Evolutionary conservation across 2,797 vertebrate genomes (phyloP), one percentile per base, ranked within the genome.

Genomic region (Toxotes lorentzi): DNA sequence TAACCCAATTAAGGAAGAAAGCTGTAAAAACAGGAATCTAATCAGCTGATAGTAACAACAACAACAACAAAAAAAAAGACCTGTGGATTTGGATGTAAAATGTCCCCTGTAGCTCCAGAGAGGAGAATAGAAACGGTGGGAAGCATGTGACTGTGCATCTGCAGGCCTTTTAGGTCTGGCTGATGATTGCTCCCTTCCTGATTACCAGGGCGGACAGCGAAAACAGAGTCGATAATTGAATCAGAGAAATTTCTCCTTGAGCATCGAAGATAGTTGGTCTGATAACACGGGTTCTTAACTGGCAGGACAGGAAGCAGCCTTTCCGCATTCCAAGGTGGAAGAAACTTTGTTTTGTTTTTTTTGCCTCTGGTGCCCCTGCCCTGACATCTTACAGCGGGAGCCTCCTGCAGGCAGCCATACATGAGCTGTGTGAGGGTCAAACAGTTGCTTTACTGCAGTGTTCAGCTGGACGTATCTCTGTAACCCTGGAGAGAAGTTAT

Each of bases 111-210:
- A 63, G 17, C 24, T 21, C 30, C 65, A 76, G 32, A 21, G 32
- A 41, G 10, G 54, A 40, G 23, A 54, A 51, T 23, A 17, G 14
- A 45, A 41, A 38, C 40, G 58, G 38, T 73, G 93, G 91, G 90
- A 93, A 91, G 87, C n/a, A 54, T 67, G 35, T 68, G 61, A 60
- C 43, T 76, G 72, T 62, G 72, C 78, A 80, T 83, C 71, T 84
- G 70, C 70, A 50, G 81, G 62, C 73, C 84, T 91, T 86, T 85
- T 61, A 69, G 65, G 76, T 60, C 82, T 24, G 27, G 32, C 60
- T 60, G 78, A 64, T 94, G 89, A 94, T 93, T 91, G 87, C 86
- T 91, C 86, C 84, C 85, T 95, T 95, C 94, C 94, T 94, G 93
- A 88, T 86, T 87, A 84, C 78, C 61, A 78, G 75, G 67, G 79